Percentiles rank a stretch among this genome's conserved stretches.
Evolutionary conservation across 2,113 vertebrate genomes (phyloP).

Genomic region (Colossoma macropomum): DNA sequence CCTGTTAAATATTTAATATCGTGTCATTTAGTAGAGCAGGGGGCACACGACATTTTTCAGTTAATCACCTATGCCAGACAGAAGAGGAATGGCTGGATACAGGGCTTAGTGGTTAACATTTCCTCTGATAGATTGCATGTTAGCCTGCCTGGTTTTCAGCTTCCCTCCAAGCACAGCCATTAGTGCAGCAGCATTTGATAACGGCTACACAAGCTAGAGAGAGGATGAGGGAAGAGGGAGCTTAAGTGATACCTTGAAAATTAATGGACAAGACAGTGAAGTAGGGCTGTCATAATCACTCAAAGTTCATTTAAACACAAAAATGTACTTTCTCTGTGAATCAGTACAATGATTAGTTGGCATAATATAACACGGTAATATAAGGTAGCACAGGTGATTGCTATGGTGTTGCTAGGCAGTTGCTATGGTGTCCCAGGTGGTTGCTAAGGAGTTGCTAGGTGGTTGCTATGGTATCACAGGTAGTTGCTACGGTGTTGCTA

Average conservation of each 20-base stretch:
- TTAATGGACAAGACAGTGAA: not conserved
- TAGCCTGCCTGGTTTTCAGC: slow-evolving; percentile 39
- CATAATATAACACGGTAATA: too few relatives aligned
- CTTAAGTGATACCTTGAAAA: slow-evolving; percentile 35
- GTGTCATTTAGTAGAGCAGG: slow-evolving; percentile 53
- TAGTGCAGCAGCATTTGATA: slow-evolving; percentile 36
- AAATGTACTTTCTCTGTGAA: not conserved
- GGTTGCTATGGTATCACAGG: too few relatives aligned
- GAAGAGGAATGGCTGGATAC: slow-evolving; percentile 51
- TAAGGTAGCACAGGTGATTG: too few relatives aligned
- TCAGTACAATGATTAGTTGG: not conserved
- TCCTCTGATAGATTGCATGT: slow-evolving; percentile 40
- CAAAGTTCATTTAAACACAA: not conserved
- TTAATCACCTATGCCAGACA: slow-evolving; percentile 50
- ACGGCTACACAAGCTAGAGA: slow-evolving; percentile 10
- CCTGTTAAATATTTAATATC: slow-evolving; percentile 61
- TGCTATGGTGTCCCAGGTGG: too few relatives aligned
- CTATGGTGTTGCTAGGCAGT: too few relatives aligned
- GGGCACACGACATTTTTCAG: slow-evolving; percentile 37
- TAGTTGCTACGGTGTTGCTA: too few relatives aligned
- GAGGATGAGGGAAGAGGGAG: not conserved
- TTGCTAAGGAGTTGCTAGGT: too few relatives aligned
- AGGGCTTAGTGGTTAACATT: slow-evolving; percentile 7
- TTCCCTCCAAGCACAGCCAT: slow-evolving; percentile 31
- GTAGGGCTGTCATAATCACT: not conserved